These are phyloP conservation scores for Erebia palarica DNA, from an alignment of 2,888 invertebrate genomes.

Conservation along the genomic window DNA sequence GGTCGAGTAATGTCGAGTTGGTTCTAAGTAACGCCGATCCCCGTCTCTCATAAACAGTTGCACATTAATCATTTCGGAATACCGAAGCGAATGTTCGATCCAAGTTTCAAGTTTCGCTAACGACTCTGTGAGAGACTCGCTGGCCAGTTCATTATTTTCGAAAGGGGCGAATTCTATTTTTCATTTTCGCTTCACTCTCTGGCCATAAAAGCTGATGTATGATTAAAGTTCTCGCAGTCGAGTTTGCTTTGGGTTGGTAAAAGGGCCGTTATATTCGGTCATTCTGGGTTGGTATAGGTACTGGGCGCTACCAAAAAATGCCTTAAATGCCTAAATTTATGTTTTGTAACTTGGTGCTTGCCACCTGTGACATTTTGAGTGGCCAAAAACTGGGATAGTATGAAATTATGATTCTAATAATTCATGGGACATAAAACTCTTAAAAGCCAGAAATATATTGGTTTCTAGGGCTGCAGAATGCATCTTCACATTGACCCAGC, in stretches of 20 bases:
- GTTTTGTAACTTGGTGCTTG: too few relatives aligned
- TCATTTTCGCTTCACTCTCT: constrained; percentile 55
- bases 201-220: constrained; percentile 61
- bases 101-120: constrained; percentile 62
- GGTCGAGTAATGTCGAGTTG: background rate
- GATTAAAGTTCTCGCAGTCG: constrained; percentile 60
- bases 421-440: too few relatives aligned
- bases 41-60: constrained; percentile 46
- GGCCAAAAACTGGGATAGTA: too few relatives aligned
- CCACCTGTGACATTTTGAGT: too few relatives aligned
- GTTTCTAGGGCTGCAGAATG: too few relatives aligned
- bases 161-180: constrained; percentile 62
- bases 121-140: constrained; percentile 66
- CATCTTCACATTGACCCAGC: too few relatives aligned
- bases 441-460: too few relatives aligned
- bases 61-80: constrained; percentile 69
- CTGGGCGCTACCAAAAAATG: background rate
- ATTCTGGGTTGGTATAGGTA: background rate
- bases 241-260: constrained; percentile 32
- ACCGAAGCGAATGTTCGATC: constrained; percentile 52
- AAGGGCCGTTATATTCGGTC: background rate
- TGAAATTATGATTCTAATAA: too few relatives aligned
- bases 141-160: constrained; percentile 74
- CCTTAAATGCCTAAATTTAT: too few relatives aligned
- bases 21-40: constrained; percentile 46